Evolutionary conservation across 2,888 invertebrate species (phyloP), one percentile per base, ranked within the genome.

Genomic region (Diarsia rubi): DNA sequence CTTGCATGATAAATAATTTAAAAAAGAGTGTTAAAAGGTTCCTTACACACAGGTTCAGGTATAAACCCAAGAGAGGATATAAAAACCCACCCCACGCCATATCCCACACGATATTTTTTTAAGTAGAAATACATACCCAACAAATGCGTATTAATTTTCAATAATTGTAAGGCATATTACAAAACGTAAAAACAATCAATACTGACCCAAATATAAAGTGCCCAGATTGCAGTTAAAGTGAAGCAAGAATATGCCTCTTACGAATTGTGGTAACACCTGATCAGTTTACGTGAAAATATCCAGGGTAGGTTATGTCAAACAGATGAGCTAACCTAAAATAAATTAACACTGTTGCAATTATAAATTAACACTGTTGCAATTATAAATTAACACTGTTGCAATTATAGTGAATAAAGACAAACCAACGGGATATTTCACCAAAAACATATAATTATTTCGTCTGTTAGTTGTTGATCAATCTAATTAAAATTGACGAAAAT

Each of bases 241-340:
- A 72, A 64, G 8, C 44, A 31, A 64, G 49, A 44, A 79, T 64
- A 79, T 49, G n/a, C 31, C 4, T 63, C 31, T 21, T 54, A 31
- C 44, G 69, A 47, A 42, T 27, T 0, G 71, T 71, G 72, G 63
- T 44, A 71, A 44, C 49, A 42, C 63, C 37, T 31, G 31, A 49
- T 31, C n/a, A 54, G n/a, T 31, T 49, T 62, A 69, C 37, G 47
- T 75, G 12, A 44, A 11, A 47, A 62, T 16, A 8, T 21, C 12
- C 19, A 8, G 47, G 42, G 27, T 31, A 57, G 12, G 2, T 31
- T 21, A n/a, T 4, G 24, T 75, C 37, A 31, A 31, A 31, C 31
- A 31, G 4, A 31, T 4, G n/a, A n/a, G n/a, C 31, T 3, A 31
- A 31, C 31, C 31, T 31, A 31, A 31, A 31, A 3, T 2, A 31